Conservation (phyloP, 2,797 vertebrate genomes). For the Threskiornis aethiopicus region DNA sequence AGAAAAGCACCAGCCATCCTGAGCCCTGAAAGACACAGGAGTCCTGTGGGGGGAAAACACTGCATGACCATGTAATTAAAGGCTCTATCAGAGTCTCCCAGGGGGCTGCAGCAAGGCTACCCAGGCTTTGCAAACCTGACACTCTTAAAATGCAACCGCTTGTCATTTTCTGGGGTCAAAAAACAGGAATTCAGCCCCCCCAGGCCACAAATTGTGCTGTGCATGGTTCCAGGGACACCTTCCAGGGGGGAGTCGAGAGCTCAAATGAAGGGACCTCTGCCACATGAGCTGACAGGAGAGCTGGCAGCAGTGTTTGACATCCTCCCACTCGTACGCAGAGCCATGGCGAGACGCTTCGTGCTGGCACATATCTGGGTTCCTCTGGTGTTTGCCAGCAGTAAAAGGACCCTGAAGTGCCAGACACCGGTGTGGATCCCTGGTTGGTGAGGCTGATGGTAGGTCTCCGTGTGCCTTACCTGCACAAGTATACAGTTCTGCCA, state of each 20-base stretch:
- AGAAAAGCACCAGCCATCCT: neutral
- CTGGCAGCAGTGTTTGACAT: neutral
- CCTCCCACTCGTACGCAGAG: fast-evolving
- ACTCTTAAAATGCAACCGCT: neutral
- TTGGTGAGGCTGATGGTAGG: neutral
- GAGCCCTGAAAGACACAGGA: neutral
- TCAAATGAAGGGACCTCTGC: neutral
- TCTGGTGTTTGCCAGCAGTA: neutral
- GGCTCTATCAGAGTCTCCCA: neutral
- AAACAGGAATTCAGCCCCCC: neutral
- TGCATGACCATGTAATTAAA: neutral
- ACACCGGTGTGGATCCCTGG: neutral
- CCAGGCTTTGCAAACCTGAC: neutral
- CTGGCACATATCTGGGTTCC: neutral
- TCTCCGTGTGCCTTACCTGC: neutral
- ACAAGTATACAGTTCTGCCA: neutral
- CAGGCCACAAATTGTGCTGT: neutral
- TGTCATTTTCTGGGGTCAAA: neutral
- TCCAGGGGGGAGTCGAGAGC: neutral
- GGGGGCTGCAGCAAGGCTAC: neutral
- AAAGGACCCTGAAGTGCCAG: neutral
- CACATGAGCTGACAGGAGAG: neutral
- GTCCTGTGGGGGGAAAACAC: neutral
- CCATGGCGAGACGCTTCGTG: neutral
- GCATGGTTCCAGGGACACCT: neutral